phyloP scores from a whole-genome alignment of 2,797 vertebrate species.

The Xenentodon cancila region DNA sequence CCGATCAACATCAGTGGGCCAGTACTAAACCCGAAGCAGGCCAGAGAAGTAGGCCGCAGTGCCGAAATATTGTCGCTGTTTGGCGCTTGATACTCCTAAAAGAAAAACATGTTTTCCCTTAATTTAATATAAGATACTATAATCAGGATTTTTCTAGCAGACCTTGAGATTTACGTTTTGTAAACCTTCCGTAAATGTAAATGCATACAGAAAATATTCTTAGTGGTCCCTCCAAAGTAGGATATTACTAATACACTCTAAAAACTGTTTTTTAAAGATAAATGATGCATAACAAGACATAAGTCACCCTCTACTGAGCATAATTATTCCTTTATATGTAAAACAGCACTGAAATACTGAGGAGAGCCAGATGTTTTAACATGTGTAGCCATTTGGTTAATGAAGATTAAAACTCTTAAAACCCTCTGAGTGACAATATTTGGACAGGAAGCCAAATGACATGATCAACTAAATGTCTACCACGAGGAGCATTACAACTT shows the following conservation, averaged over 20 bases:
- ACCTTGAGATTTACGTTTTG: too few species aligned
- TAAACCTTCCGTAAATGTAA: neutral
- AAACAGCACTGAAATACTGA: constrained; percentile 11
- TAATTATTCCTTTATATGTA: neutral
- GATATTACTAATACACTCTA: too few species aligned
- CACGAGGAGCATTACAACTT: constrained; percentile 4
- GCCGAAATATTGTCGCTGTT: constrained; percentile 8
- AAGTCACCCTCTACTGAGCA: neutral
- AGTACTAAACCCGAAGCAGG: constrained; percentile 8
- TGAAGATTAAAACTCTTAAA: constrained; percentile 40
- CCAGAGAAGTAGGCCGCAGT: neutral
- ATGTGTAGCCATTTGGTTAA: constrained; percentile 33
- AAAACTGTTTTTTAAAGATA: too few species aligned
- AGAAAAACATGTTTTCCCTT: neutral
- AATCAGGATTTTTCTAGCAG: neutral
- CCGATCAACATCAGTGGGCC: constrained; percentile 15
- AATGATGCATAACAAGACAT: too few species aligned
- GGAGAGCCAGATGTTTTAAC: constrained; percentile 26
- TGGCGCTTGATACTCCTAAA: neutral
- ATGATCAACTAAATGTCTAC: constrained; percentile 17
- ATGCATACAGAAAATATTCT: neutral
- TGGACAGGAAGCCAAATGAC: constrained; percentile 31
- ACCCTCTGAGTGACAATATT: constrained; percentile 35
- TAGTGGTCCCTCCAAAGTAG: too few species aligned
- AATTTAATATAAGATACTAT: neutral